Evolutionary conservation across 2,888 invertebrate genomes (phyloP).

Genomic region (Eristalis intricaria): DNA sequence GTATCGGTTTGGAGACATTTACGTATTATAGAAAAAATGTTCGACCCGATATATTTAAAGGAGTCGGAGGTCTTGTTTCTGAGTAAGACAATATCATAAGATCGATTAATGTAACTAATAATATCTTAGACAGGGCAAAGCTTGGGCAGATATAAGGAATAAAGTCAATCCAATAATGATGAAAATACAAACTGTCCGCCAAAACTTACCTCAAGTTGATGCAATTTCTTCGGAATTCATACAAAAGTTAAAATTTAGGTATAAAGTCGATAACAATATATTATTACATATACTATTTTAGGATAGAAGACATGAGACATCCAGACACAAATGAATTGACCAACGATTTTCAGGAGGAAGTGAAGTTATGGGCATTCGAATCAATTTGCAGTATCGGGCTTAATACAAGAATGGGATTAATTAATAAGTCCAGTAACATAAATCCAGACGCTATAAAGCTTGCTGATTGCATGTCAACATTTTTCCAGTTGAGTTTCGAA

Average conservation of each 20-base stretch:
- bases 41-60: constrained; percentile 80
- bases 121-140: constrained; percentile 84
- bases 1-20: constrained; percentile 81
- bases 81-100: constrained; percentile 73
- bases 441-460: constrained; percentile 75
- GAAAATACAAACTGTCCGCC: constrained; percentile 77
- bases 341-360: constrained; percentile 81
- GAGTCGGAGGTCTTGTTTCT: constrained; percentile 76
- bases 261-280: background rate
- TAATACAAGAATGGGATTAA: constrained; percentile 77
- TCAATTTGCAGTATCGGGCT: constrained; percentile 81
- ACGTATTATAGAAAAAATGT: constrained; percentile 80
- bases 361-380: constrained; percentile 85
- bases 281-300: constrained; percentile 47
- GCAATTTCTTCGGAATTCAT: constrained; percentile 77
- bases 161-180: constrained; percentile 81
- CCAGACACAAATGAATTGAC: constrained; percentile 73
- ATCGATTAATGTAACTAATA: background rate
- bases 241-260: constrained; percentile 72
- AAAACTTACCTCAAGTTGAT: constrained; percentile 76
- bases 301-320: constrained; percentile 74
- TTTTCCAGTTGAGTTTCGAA: constrained; percentile 76
- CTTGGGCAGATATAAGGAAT: constrained; percentile 86
- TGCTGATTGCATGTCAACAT: constrained; percentile 75
- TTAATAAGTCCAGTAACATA: constrained; percentile 68